These are phyloP conservation scores for Diarsia rubi DNA, from an alignment of 2,888 invertebrate species.

Conservation along the genomic window DNA sequence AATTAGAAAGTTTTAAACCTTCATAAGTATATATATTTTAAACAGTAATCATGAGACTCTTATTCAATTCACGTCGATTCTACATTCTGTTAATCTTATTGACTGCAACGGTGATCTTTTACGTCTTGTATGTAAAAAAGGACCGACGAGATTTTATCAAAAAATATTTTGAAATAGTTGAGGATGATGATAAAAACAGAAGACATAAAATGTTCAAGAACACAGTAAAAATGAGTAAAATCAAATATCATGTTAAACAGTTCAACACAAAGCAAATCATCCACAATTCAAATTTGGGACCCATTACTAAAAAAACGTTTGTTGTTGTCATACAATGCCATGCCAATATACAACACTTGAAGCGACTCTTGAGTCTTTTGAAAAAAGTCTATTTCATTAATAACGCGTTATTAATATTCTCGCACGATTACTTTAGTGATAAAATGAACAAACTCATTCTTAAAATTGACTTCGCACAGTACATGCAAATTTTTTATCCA, in stretches of 20 bases:
- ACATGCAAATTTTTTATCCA: constrained; percentile 71
- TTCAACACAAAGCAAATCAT: constrained; percentile 67
- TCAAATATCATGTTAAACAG: constrained; percentile 62
- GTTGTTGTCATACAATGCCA: constrained; percentile 75
- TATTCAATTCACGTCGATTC: background rate
- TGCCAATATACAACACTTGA: constrained; percentile 65
- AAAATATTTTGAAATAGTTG: constrained; percentile 48
- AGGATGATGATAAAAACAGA: background rate
- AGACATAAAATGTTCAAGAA: constrained; percentile 15
- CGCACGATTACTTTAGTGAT: constrained; percentile 66
- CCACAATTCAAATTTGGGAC: constrained; percentile 57
- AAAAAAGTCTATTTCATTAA: constrained; percentile 67
- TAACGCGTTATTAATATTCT: constrained; percentile 72
- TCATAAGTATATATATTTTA: background rate
- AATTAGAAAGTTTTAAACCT: no score
- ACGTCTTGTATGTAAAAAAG: constrained; percentile 52
- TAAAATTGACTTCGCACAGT: constrained; percentile 59
- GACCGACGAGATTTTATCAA: constrained; percentile 48
- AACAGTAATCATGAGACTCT: constrained; percentile 20
- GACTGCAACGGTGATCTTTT: constrained; percentile 16
- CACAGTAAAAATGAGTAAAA: constrained; percentile 42
- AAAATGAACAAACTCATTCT: constrained; percentile 65
- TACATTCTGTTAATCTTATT: constrained; percentile 35
- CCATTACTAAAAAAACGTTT: constrained; percentile 44
- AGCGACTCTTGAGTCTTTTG: constrained; percentile 68